A percentile compares a stretch with the other conserved stretches of the same genome.
Conservation (phyloP, 2,888 invertebrate species). For the Serripes groenlandicus region DNA sequence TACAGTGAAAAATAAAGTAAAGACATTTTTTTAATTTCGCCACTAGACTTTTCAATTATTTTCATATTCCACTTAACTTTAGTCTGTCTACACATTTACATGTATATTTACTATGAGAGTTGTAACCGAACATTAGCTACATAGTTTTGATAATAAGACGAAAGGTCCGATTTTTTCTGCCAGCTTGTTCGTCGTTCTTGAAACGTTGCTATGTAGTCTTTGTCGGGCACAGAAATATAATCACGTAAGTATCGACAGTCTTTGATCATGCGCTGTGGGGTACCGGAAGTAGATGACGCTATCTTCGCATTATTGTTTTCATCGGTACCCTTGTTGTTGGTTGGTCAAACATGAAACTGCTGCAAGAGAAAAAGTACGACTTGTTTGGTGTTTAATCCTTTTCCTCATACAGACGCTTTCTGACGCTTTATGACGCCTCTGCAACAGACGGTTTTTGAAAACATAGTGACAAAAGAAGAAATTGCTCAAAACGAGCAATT, state of each 20-base stretch:
- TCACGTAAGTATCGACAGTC: slow-evolving; percentile 63
- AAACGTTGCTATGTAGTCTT: slow-evolving; percentile 23
- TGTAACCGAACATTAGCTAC: slow-evolving; percentile 39
- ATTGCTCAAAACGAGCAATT: no score
- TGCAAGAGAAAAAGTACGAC: slow-evolving; percentile 4
- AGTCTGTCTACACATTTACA: no score
- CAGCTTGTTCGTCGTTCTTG: slow-evolving; percentile 55
- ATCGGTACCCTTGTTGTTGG: slow-evolving; percentile 16
- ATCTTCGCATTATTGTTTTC: slow-evolving; percentile 40
- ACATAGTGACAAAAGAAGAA: no score
- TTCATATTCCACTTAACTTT: no score
- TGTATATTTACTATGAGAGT: no score
- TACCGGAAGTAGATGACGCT: slow-evolving; percentile 46
- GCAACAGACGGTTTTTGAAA: no score
- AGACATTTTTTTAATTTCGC: no score
- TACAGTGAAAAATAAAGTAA: no score
- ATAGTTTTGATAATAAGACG: slow-evolving; percentile 34
- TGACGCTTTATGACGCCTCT: no score
- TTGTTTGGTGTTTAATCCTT: no score
- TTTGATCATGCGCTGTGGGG: slow-evolving; percentile 47
- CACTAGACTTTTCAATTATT: no score
- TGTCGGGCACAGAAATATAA: slow-evolving; percentile 42
- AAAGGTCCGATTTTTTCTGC: slow-evolving; percentile 26
- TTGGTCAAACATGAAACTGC: slow-evolving; percentile 8
- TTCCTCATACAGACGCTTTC: no score